Base-by-base conservation (phyloP, 35 echinoderm and acorn worm species). In the Hemicentrotus pulcherrimus region DNA sequence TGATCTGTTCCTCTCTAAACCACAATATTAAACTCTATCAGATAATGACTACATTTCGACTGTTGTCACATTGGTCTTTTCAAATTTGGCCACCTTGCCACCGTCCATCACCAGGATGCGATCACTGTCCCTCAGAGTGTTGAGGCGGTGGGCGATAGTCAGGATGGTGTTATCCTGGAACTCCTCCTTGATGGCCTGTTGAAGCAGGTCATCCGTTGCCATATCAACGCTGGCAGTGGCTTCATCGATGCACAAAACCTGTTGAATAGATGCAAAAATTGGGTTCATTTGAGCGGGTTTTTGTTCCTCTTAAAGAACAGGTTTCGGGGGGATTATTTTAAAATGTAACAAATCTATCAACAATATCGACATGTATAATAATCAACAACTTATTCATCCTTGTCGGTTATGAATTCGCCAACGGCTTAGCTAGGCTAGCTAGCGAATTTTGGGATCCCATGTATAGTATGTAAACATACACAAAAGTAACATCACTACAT, bases 181-280 rank as follows among this genome's bases (percentile, higher is more conserved):
- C 86, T 99, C 97, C 85, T 97, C 95, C 19, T 96, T 65, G 9
- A 99, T 99, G 71, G 97, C 96, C 46, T 97, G 41, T 52, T 99
- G 98, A 16, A 99, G 96, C 8, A 97, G 92, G 45, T 85, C 55
- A 61, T 99, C 98, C 0, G 98, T 99, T 55, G 96, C 98, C 94
- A 97, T 97, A 95, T 99, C 98, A 15, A 99, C 96, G 87, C 97
- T 99, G 46, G 98, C 98, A 0, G 98, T 99, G 6, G 98, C 98
- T 95, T 99, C 98, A 96, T 99, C 98, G 47, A 99, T 97, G 65
- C 98, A 99, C 31, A 99, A 45, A 47, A 99, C 92, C 98, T 99
- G 33, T 18, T 28, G 16, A 70, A 70, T 70, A 24, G 16, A 28
- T 70, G 22, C 24, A 70, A 70, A 70, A 41, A 41, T 41, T 41